Base-by-base conservation (phyloP, 2,113 vertebrate genomes). In the Dasyornis broadbenti region DNA sequence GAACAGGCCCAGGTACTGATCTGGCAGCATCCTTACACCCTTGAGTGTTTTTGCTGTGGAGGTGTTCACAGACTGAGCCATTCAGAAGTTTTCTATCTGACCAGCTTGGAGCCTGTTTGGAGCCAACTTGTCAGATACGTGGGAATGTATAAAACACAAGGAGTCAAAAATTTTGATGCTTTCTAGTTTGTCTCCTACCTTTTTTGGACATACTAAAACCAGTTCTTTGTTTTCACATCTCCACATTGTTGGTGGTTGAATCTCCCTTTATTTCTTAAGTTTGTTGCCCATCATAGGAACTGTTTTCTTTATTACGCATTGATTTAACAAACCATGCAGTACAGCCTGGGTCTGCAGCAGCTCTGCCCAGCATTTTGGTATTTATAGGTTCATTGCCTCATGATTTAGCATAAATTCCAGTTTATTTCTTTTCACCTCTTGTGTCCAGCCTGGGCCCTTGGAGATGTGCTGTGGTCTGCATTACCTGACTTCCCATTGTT, bases 381-480 rank as follows among this genome's bases (percentile, higher is more conserved):
- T 81, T 94, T 63, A 28, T 4, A 59, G 53, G 22, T 39, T 66
- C 9, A 20, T 31, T 72, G 59, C 60, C 37, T 92, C 73, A 31
- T 49, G 66, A 57, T 96, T 85, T 86, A 94, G 26, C 86, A 37
- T 54, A 79, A 95, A 90, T 27, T 47, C 59, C 35, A 64, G 11
- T 95, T 44, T 84, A 45, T 81, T 88, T 80, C 8, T 95, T 95
- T 93, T 64, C 44, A 80, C 57, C 26, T 85, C 57, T 68, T 95
- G 20, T 94, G 61, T 94, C 78, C 89, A 92, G 83, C 83, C 37
- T 94, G 84, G 76, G 76, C 72, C 70, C 65, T 95, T 94, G 91
- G 95, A 97, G 72, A 82, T 52, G 15, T 88, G 73, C 92, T 96
- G 84, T 95, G 91, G 95, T 94, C 47, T 89, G 20, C 92, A 63